A percentile compares a stretch with the other conserved stretches of the same genome.
phyloP scores from a whole-genome alignment of 2,113 vertebrate genomes.

The Thunnus thynnus region DNA sequence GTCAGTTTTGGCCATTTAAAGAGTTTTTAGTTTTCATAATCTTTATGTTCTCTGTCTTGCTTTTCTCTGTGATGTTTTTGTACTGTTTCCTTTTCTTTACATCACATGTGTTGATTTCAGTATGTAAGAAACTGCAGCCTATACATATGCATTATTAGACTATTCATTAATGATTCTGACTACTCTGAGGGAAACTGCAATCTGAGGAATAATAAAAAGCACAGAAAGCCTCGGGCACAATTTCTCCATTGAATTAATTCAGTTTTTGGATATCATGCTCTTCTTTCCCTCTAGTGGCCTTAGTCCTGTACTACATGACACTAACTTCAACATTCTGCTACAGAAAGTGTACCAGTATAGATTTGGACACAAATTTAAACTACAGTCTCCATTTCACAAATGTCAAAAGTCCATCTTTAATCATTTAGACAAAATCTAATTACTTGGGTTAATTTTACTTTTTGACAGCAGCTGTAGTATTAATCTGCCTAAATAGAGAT shows the following conservation, averaged over 20 bases:
- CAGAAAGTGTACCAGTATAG: too few species aligned
- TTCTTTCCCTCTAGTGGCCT: constrained; percentile 16
- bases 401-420: too few species aligned
- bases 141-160: not conserved
- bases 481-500: too few species aligned
- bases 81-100: not conserved
- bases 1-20: not conserved
- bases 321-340: too few species aligned
- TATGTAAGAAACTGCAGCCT: too few species aligned
- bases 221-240: not conserved
- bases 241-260: not conserved
- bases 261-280: not conserved
- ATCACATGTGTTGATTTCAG: not conserved
- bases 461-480: too few species aligned
- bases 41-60: too few species aligned
- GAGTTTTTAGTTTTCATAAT: too few species aligned
- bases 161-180: not conserved
- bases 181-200: not conserved
- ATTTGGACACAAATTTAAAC: too few species aligned
- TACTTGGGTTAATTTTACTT: too few species aligned
- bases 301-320: not conserved
- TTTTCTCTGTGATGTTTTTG: not conserved
- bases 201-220: not conserved
- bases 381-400: too few species aligned
- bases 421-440: too few species aligned